Evolutionary conservation across 1,140 invertebrate species (phyloP).

Genomic region (Solenopsis fugax): DNA sequence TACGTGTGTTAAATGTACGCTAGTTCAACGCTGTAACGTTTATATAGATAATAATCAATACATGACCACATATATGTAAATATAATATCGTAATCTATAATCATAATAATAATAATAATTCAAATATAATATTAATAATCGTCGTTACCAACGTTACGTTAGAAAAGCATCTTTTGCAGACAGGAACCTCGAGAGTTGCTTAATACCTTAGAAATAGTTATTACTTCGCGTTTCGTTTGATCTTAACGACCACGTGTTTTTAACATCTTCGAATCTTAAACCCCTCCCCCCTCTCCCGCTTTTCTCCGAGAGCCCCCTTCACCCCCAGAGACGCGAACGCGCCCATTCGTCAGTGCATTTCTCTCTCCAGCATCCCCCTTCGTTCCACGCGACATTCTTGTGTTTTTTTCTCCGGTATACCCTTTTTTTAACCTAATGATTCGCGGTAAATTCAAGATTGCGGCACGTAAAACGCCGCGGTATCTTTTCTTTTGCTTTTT

Average conservation of each 20-base stretch:
- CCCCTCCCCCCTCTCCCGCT: neutral
- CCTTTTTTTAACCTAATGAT: constrained; percentile 68
- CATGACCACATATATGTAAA: constrained; percentile 82
- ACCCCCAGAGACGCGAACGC: constrained; percentile 23
- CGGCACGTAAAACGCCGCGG: constrained; percentile 36
- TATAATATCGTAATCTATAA: constrained; percentile 83
- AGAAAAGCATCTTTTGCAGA: constrained; percentile 85
- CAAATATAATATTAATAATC: constrained; percentile 84
- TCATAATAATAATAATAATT: constrained; percentile 81
- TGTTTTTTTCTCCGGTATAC: neutral
- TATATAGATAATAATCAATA: constrained; percentile 79
- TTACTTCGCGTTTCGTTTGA: constrained; percentile 78
- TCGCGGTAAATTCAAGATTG: constrained; percentile 45
- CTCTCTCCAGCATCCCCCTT: constrained; percentile 1
- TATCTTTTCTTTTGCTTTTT: neutral
- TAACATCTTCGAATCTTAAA: constrained; percentile 44
- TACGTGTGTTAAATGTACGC: constrained; percentile 67
- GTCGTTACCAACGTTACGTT: constrained; percentile 83
- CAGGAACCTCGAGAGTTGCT: constrained; percentile 86
- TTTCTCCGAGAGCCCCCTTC: neutral
- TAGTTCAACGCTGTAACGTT: constrained; percentile 80
- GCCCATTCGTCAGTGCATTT: constrained; percentile 27
- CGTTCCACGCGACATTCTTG: neutral
- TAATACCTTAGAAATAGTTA: constrained; percentile 84
- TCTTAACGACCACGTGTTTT: constrained; percentile 45